phyloP scores from a whole-genome alignment of 2,797 vertebrate genomes.

The Anas capensis region DNA sequence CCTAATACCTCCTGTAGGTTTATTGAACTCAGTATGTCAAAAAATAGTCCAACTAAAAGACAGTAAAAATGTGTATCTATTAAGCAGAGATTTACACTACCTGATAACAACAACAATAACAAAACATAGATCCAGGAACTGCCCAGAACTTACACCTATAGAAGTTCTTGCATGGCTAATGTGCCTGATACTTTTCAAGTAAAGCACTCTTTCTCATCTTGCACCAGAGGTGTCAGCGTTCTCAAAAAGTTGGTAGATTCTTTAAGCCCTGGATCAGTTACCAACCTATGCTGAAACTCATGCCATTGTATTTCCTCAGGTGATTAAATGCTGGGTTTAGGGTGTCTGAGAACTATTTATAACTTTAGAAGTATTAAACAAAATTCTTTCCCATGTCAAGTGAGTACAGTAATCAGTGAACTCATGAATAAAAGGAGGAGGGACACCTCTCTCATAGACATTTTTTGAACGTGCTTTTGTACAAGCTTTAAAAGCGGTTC shows the following conservation, averaged over 20 bases:
- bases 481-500: background rate
- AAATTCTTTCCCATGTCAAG: background rate
- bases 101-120: background rate
- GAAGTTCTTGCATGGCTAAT: background rate
- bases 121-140: background rate
- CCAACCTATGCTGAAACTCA: background rate
- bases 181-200: background rate
- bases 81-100: background rate
- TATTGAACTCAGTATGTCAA: background rate
- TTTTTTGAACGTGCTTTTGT: background rate
- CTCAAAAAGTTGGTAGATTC: background rate
- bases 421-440: background rate
- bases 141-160: background rate
- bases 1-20: background rate
- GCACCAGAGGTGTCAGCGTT: background rate
- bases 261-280: background rate
- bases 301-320: background rate
- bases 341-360: background rate
- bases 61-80: background rate
- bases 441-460: fast-evolving
- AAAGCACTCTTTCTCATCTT: background rate
- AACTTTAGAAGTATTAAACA: background rate
- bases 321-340: background rate
- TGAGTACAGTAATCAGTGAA: background rate
- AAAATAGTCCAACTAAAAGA: background rate